Conservation (phyloP, 2,888 invertebrate genomes). For the Ophion costatus region DNA sequence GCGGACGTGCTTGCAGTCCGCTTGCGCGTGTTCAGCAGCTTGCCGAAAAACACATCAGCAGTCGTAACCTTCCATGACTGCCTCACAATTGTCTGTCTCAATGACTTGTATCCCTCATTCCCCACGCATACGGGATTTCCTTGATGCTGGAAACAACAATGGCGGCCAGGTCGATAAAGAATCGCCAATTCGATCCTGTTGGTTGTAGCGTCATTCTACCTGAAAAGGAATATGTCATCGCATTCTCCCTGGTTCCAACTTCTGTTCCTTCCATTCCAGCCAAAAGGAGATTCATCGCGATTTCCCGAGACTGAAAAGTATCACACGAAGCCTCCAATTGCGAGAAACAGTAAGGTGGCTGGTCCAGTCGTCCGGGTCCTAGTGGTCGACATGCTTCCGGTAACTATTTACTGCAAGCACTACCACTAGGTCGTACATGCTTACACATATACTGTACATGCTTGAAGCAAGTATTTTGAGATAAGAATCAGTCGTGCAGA, state of each 20-base stretch:
- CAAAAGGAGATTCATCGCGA: not conserved
- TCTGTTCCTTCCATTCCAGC: too few relatives aligned
- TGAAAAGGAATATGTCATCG: not conserved
- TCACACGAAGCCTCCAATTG: too few relatives aligned
- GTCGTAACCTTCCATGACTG: not conserved
- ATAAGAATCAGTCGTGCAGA: too few relatives aligned
- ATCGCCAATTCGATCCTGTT: not conserved
- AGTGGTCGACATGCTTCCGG: too few relatives aligned
- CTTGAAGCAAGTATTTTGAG: too few relatives aligned
- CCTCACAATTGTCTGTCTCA: not conserved
- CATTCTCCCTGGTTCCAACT: too few relatives aligned
- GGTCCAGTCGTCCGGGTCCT: too few relatives aligned
- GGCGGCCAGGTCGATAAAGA: too few relatives aligned
- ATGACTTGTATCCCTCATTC: not conserved
- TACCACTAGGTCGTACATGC: too few relatives aligned
- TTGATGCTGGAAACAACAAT: not conserved
- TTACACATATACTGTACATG: too few relatives aligned
- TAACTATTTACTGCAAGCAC: too few relatives aligned
- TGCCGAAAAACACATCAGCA: not conserved
- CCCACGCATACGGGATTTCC: not conserved
- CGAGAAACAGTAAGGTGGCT: too few relatives aligned
- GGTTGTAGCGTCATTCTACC: not conserved
- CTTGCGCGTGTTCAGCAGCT: not conserved
- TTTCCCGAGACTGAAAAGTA: not conserved
- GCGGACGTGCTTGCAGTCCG: conserved; percentile 9